Conservation (phyloP, 2,113 vertebrate species). For the Petaurus breviceps region DNA sequence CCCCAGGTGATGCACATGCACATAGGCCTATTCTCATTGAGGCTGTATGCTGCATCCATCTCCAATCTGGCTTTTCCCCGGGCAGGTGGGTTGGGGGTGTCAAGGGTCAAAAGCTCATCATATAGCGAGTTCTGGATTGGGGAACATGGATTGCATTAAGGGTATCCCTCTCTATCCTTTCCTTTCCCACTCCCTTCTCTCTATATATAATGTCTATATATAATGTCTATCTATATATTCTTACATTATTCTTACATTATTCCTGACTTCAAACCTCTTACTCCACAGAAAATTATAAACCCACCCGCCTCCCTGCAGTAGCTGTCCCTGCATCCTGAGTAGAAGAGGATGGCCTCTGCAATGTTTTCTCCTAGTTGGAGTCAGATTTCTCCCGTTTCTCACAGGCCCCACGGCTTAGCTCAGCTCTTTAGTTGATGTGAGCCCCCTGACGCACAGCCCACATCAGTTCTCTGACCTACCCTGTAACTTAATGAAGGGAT, state of each 20-base stretch:
- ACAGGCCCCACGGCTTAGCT: neutral
- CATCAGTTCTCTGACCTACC: neutral
- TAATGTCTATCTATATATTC: no score
- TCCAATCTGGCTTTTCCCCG: neutral
- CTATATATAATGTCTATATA: no score
- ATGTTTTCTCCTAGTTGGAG: neutral
- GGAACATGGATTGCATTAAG: no score
- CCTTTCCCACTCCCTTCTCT: no score
- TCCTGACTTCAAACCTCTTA: no score
- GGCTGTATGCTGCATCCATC: neutral
- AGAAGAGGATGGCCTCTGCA: neutral
- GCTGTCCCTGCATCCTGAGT: no score
- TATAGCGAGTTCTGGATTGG: no score
- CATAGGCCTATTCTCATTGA: neutral
- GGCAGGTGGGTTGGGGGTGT: neutral
- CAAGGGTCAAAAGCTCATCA: no score
- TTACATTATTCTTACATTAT: no score
- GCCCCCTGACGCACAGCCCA: neutral
- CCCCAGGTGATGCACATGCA: neutral
- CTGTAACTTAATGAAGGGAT: neutral
- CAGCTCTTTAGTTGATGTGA: neutral
- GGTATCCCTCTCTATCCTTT: no score
- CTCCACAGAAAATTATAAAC: no score
- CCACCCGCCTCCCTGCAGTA: no score
- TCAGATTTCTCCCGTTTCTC: neutral